phyloP scores from a whole-genome alignment of 2,888 invertebrate species.

The Gymnocheta viridis region DNA sequence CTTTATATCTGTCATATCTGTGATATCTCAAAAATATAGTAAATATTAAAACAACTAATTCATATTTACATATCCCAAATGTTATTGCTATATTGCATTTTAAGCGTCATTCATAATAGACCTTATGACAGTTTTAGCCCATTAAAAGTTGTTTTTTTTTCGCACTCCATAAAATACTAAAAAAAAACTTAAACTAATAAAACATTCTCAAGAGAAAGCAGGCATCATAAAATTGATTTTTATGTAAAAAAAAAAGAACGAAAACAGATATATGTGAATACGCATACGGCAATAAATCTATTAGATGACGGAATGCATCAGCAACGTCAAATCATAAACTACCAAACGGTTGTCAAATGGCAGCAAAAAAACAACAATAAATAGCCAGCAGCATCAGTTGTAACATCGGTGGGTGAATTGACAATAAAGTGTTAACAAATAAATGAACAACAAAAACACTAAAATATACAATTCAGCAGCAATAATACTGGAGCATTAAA shows the following conservation, averaged over 20 bases:
- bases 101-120: too few species aligned
- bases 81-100: too few species aligned
- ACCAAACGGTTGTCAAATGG: conserved; percentile 24
- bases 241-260: too few species aligned
- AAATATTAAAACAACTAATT: too few species aligned
- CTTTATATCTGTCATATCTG: too few species aligned
- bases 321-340: background rate
- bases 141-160: too few species aligned
- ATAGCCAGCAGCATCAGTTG: conserved; percentile 8
- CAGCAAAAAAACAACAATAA: background rate
- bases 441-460: background rate
- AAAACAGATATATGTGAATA: background rate
- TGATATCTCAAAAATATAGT: too few species aligned
- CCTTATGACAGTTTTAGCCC: too few species aligned
- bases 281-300: conserved; percentile 56
- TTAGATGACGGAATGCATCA: conserved; percentile 37
- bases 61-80: too few species aligned
- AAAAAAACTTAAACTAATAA: conserved; percentile 4
- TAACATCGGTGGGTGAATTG: conserved; percentile 9
- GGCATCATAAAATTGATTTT: background rate
- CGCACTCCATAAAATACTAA: background rate
- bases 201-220: background rate
- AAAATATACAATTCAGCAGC: conserved; percentile 27
- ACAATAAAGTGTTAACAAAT: conserved; percentile 15
- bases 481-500: conserved; percentile 32